Evolutionary conservation across 2,888 invertebrate genomes (phyloP).

Genomic region (Uropetala carovei): DNA sequence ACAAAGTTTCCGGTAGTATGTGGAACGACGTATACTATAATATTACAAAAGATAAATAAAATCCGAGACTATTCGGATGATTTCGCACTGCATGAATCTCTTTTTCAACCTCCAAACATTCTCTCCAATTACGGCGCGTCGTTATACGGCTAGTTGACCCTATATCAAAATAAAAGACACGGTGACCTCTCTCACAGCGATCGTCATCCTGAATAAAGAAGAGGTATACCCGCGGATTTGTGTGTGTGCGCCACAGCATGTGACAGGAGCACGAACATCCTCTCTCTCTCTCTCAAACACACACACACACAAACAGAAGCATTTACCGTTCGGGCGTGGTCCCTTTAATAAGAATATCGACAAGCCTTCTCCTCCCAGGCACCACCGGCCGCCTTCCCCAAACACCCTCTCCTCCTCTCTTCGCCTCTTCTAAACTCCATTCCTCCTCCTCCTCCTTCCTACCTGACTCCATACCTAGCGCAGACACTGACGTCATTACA

Average conservation of each 20-base stretch:
- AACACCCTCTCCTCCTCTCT: not conserved
- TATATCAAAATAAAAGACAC: too few species aligned
- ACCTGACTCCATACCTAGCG: constrained; percentile 56
- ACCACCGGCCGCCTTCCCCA: constrained; percentile 37
- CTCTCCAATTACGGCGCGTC: too few species aligned
- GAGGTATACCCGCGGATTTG: not conserved
- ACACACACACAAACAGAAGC: not conserved
- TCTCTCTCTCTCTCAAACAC: not conserved
- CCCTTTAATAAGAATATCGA: constrained; percentile 58
- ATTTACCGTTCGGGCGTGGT: constrained; percentile 16
- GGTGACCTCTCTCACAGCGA: too few species aligned
- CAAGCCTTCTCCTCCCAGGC: constrained; percentile 14
- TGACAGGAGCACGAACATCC: not conserved
- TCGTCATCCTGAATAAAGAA: too few species aligned
- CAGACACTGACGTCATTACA: constrained; percentile 49
- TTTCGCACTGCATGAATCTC: too few species aligned
- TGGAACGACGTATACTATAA: too few species aligned
- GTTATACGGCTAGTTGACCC: too few species aligned
- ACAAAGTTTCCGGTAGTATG: too few species aligned
- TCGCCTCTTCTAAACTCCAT: not conserved
- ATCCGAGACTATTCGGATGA: too few species aligned
- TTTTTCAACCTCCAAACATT: too few species aligned
- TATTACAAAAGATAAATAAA: too few species aligned
- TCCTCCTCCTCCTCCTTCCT: not conserved
- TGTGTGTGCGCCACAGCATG: not conserved